Base-by-base conservation (phyloP, 92 coral and sea anemone genomes). In the Zoanthus gigantus region DNA sequence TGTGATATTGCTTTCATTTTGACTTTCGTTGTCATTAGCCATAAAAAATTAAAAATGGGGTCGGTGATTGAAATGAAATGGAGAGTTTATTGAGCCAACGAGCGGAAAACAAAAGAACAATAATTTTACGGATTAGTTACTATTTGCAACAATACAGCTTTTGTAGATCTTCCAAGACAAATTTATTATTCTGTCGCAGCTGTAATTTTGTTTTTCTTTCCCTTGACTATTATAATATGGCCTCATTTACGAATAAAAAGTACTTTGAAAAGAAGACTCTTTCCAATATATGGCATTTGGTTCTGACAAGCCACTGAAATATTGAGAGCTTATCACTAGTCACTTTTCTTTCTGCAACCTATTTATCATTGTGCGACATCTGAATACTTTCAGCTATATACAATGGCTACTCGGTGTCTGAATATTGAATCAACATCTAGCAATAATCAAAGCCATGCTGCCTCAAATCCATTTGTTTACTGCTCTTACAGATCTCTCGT, bases 381-480 rank as follows among this genome's bases (percentile, higher is more conserved):
- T 95, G 71, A 89, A 92, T 37, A 93, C 79, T 95, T 93, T 34
- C 44, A 71, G 16, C 85, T 92, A 93, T 95, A 93, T 53, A 23
- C 23, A 89, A 72, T 10, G 93, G 92, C 17, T 61, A 87, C 11
- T 82, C 23, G 0, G 23, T 78, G 11, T 90, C 9, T 95, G 98
- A 96, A 95, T 83, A 68, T 83, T 93, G 28, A 83, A 92, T 37
- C 96, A 95, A 72, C 92, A 93, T 11, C 46, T 91, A 42, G 83
- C 87, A 10, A 65, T 95, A 0, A 94, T 94, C 9, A 93, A 23
- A 23, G 23, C 23, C 23, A 92, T 1, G 90, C 95, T 15, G 98
- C 95, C 7, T 71, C 98, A 17, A 95, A 95, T 82, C 98, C 98
- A 0, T 95, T 93, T 84, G 88, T 95, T 9, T 95, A 95, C 83